Percentiles rank a stretch among this genome's conserved stretches.
Conservation (phyloP, 2,888 invertebrate genomes). For the Linyphia triangularis region DNA sequence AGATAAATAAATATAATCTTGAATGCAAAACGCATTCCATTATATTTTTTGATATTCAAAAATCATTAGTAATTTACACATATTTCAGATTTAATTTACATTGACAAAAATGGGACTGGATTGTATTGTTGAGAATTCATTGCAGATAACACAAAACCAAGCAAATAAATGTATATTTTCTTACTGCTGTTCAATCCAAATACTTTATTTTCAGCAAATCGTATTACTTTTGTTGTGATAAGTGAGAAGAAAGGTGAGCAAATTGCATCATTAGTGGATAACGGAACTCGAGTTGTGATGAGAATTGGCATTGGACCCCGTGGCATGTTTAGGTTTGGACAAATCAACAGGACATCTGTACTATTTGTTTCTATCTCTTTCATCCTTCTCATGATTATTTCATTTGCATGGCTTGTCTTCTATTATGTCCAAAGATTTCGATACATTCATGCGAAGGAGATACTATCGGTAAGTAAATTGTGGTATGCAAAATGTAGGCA, state of each 20-base stretch:
- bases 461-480: constrained; percentile 87
- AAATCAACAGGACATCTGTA: constrained; percentile 92
- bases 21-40: too few species aligned
- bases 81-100: too few species aligned
- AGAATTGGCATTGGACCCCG: constrained; percentile 85
- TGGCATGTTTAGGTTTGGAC: constrained; percentile 83
- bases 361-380: constrained; percentile 97
- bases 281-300: constrained; percentile 85
- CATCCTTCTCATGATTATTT: constrained; percentile 96
- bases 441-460: constrained; percentile 95
- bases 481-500: too few species aligned
- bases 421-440: constrained; percentile 97
- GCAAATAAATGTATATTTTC: too few species aligned
- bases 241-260: constrained; percentile 89
- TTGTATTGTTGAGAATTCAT: too few species aligned
- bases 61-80: too few species aligned
- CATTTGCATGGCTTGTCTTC: constrained; percentile 95
- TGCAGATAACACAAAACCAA: too few species aligned
- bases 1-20: too few species aligned
- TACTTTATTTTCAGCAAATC: constrained; percentile 82
- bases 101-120: too few species aligned
- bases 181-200: too few species aligned
- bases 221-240: constrained; percentile 90
- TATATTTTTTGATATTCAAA: too few species aligned
- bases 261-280: constrained; percentile 86